Base-by-base conservation (phyloP, 2,888 invertebrate species). In the Calameuta pallipes region DNA sequence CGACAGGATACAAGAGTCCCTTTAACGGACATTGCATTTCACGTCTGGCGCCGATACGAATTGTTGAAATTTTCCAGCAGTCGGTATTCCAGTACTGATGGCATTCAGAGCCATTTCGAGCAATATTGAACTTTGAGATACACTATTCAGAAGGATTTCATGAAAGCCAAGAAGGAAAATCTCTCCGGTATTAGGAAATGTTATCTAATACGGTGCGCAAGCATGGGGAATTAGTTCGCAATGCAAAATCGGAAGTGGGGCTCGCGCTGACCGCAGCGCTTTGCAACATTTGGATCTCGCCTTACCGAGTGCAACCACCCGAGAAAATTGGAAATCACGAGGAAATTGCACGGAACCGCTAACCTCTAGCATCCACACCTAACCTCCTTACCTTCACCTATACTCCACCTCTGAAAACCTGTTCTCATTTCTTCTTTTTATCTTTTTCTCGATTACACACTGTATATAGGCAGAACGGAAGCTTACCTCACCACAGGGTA, bases 281-380 rank as follows among this genome's bases (percentile, higher is more conserved):
- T 84, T 83, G 79, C 82, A 81, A 75, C 82, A 75, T 80, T 41
- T 78, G 79, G 33, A 30, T 71, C 23, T 36, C 78, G 81, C 80
- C 80, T 80, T 82, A 79, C 76, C 76, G 79, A 41, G 80, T 78
- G 76, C 83, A 81, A 81, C 81, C 81, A 82, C 75, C 81, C 84
- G 85, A 83, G 85, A 85, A 87, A 87, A 89, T 89, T 87, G 86
- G 83, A 89, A 87, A 88, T 88, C 86, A 84, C 80, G 80, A 78
- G 81, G 81, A 85, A 84, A 85, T 84, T 83, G 83, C 80, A 41
- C 75, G 79, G 71, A 85, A 83, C 81, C 81, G 76, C 76, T 34
- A 74, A 56, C 13, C 41, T 41, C 41, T 1, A 41, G 41, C 41
- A 41, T 41, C 41, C 41, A 41, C 41, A 41, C 41, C 41, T 41